phyloP scores from a whole-genome alignment of 2,113 vertebrate genomes.

The Microcebus murinus region DNA sequence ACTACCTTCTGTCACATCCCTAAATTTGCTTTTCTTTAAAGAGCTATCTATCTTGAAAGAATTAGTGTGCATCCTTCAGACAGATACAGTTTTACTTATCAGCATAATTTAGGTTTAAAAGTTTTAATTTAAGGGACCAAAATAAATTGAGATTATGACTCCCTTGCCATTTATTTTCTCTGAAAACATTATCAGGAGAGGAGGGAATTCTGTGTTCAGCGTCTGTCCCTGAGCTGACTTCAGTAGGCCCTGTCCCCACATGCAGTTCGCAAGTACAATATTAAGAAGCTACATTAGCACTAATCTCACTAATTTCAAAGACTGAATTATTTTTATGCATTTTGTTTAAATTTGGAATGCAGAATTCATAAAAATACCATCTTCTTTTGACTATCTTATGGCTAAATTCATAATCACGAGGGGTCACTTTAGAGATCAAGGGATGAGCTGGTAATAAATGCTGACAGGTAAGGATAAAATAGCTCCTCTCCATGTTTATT shows the following conservation, averaged over 20 bases:
- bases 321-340: constrained; percentile 4
- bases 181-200: neutral
- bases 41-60: neutral
- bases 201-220: neutral
- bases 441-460: neutral
- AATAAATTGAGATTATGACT: constrained; percentile 17
- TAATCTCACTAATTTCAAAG: constrained; percentile 7
- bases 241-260: neutral
- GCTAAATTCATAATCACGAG: neutral
- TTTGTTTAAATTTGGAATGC: neutral
- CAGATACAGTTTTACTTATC: neutral
- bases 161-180: neutral
- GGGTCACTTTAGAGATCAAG: neutral
- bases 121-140: neutral
- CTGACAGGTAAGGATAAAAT: neutral
- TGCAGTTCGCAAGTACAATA: neutral
- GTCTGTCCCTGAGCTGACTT: neutral
- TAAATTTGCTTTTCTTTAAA: neutral
- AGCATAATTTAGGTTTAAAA: constrained; percentile 22
- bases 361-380: constrained; percentile 32
- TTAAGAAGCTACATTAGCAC: neutral
- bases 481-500: neutral
- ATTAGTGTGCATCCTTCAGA: neutral
- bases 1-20: neutral
- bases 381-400: neutral